Evolutionary conservation across 2,797 vertebrate species (phyloP).

Genomic region (Perodicticus potto): DNA sequence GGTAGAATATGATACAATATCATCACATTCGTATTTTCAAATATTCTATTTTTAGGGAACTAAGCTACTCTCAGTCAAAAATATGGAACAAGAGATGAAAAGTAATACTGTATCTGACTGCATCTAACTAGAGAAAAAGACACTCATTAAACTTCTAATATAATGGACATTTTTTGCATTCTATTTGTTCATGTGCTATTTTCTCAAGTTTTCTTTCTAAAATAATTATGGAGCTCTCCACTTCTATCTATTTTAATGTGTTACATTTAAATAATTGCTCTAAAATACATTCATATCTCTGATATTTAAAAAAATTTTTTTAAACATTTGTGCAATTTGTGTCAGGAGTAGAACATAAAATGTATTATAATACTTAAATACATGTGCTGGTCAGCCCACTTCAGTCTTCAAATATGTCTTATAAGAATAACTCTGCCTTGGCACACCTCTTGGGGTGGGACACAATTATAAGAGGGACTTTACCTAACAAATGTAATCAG

Average conservation of each 20-base stretch:
- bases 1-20: neutral
- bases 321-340: neutral
- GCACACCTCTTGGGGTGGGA: no score
- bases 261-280: constrained; percentile 6
- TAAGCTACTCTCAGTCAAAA: constrained; percentile 23
- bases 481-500: no score
- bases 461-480: no score
- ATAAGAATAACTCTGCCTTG: neutral
- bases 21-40: neutral
- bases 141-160: constrained; percentile 25
- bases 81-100: neutral
- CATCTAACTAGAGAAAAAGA: neutral
- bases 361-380: neutral
- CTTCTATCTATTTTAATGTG: neutral
- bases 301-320: neutral
- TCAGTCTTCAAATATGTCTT: neutral
- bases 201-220: neutral
- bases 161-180: neutral
- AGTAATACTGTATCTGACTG: neutral
- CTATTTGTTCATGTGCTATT: neutral
- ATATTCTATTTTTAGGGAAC: constrained; percentile 6
- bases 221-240: neutral
- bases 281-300: neutral
- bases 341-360: neutral
- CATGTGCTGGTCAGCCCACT: neutral